A percentile compares a stretch with the other conserved stretches of the same genome.
Conservation (phyloP, 2,888 invertebrate species). For the Thymelicus acteon region DNA sequence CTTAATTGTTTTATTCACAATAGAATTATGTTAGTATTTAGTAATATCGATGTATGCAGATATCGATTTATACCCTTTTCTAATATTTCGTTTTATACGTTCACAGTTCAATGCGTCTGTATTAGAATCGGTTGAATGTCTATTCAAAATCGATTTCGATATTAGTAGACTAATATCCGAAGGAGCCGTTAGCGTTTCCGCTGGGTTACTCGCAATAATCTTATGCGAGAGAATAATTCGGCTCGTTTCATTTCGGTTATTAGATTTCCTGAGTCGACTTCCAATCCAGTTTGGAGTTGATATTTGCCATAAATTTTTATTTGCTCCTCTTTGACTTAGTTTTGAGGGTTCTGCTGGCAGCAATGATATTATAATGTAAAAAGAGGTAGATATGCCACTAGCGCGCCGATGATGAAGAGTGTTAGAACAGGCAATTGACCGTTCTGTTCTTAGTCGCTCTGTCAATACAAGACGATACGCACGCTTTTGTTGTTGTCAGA, state of each 20-base stretch:
- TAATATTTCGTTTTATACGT: neutral
- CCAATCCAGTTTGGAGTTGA: constrained; percentile 58
- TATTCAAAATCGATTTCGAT: constrained; percentile 52
- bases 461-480: too few relatives aligned
- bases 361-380: too few relatives aligned
- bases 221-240: constrained; percentile 67
- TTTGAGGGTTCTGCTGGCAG: constrained; percentile 43
- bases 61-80: neutral
- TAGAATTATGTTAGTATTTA: too few relatives aligned
- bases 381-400: too few relatives aligned
- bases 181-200: constrained; percentile 49
- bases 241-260: constrained; percentile 70
- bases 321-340: constrained; percentile 55
- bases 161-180: constrained; percentile 42
- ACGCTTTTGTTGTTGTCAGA: too few relatives aligned
- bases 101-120: constrained; percentile 3
- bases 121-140: neutral
- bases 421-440: too few relatives aligned
- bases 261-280: constrained; percentile 60
- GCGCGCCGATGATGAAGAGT: too few relatives aligned
- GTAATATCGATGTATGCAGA: too few relatives aligned
- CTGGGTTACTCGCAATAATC: constrained; percentile 62
- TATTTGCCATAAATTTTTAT: constrained; percentile 77
- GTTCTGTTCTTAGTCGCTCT: too few relatives aligned
- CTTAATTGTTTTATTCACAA: too few relatives aligned